Evolutionary conservation across 2,888 invertebrate species (phyloP).

Genomic region (Tipula helvola): DNA sequence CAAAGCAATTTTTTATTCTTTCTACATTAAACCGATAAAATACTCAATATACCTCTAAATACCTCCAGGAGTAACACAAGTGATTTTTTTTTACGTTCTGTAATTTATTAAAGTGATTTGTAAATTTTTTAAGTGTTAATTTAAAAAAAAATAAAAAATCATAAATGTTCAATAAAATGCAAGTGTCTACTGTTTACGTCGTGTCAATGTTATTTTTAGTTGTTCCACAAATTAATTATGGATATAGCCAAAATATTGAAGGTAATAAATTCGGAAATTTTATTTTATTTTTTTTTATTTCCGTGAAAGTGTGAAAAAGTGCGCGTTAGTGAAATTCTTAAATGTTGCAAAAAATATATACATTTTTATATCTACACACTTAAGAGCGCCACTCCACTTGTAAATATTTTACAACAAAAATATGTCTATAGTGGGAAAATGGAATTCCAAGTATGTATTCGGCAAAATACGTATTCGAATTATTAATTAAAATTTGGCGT

Average conservation of each 20-base stretch:
- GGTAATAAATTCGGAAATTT: not conserved
- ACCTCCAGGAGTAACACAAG: not conserved
- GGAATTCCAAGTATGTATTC: no score
- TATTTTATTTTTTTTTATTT: not conserved
- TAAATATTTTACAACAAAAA: no score
- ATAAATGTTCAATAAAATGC: not conserved
- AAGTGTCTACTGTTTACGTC: not conserved
- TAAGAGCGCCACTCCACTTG: no score
- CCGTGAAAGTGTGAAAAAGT: not conserved
- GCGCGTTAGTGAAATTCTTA: no score
- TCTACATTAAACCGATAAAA: not conserved
- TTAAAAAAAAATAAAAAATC: not conserved
- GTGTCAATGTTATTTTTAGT: not conserved
- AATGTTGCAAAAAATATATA: no score
- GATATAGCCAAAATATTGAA: not conserved
- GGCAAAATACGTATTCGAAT: no score
- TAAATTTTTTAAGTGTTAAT: not conserved
- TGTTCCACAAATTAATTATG: not conserved
- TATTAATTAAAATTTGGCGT: no score
- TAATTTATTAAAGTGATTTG: not conserved
- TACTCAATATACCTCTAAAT: not conserved
- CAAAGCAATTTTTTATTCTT: not conserved
- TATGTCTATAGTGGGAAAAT: no score
- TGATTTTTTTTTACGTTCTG: not conserved
- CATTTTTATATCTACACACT: no score